Evolutionary conservation across 2,113 vertebrate species (phyloP).

Genomic region (Cheilinus undulatus): DNA sequence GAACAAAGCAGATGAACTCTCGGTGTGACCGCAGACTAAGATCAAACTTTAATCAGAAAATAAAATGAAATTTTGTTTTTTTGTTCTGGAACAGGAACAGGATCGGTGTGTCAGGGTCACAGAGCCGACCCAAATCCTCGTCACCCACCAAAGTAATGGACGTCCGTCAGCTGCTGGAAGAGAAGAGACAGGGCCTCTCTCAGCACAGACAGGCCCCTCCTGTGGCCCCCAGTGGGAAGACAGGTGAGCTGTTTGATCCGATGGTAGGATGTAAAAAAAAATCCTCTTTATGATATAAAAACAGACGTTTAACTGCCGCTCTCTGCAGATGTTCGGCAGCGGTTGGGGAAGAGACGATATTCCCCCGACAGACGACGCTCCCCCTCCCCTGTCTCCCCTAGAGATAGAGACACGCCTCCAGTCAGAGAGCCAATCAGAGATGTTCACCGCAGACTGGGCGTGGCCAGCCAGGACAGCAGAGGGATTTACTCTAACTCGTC

Average conservation of each 20-base stretch:
- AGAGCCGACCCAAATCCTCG: slow-evolving; percentile 79
- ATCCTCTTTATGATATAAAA: no score
- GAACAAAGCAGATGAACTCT: no score
- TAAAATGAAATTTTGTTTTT: no score
- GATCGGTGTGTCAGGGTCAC: slow-evolving; percentile 78
- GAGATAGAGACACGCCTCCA: slow-evolving; percentile 74
- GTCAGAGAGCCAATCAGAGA: slow-evolving; percentile 90
- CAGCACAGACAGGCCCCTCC: slow-evolving; percentile 75
- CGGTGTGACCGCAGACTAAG: no score
- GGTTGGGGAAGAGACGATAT: slow-evolving; percentile 92
- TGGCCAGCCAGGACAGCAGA: slow-evolving; percentile 86
- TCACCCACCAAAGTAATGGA: slow-evolving; percentile 88
- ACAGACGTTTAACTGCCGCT: background rate
- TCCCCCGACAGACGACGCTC: slow-evolving; percentile 87
- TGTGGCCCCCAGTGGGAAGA: slow-evolving; percentile 80
- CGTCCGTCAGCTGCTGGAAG: slow-evolving; percentile 92
- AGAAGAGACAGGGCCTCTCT: slow-evolving; percentile 89
- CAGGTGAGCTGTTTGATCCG: slow-evolving; percentile 79
- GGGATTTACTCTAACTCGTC: slow-evolving; percentile 83
- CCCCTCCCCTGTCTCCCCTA: slow-evolving; percentile 69
- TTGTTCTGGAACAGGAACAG: slow-evolving; percentile 80
- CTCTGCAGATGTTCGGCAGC: slow-evolving; percentile 90
- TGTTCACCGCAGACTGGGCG: slow-evolving; percentile 93
- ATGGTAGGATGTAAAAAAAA: background rate
- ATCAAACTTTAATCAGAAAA: no score